Conservation (phyloP, 2,113 vertebrate genomes). For the Xyliphius kryptos region DNA sequence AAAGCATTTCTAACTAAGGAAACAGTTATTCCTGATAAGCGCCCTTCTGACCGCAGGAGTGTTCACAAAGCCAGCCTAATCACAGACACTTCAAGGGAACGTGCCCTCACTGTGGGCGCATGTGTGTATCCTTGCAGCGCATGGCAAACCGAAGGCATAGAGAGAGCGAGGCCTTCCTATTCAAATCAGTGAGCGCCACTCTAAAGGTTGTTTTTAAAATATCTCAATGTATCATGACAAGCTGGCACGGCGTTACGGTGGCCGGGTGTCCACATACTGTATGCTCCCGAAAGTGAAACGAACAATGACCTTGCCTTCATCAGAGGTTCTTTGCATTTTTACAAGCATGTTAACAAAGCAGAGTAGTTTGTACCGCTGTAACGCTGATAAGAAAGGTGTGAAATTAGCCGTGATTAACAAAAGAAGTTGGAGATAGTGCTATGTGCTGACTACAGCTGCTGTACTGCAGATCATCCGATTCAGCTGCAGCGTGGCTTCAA, state of each 20-base stretch:
- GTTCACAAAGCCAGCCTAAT: slow-evolving; percentile 8
- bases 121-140: not conserved
- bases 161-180: too few species aligned
- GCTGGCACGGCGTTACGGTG: too few species aligned
- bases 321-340: not conserved
- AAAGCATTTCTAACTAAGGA: not conserved
- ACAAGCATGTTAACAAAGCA: slow-evolving; percentile 2
- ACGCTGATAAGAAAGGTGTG: not conserved
- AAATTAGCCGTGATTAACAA: not conserved
- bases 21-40: slow-evolving; percentile 1
- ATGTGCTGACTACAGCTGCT: not conserved
- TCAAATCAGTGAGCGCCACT: too few species aligned
- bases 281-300: too few species aligned
- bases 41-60: not conserved
- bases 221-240: too few species aligned
- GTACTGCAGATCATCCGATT: not conserved
- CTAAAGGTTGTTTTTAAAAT: too few species aligned
- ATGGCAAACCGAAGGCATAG: too few species aligned
- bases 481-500: not conserved
- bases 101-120: not conserved
- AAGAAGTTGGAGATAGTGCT: not conserved
- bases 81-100: slow-evolving; percentile 11
- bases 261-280: too few species aligned
- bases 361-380: not conserved
- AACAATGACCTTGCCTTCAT: not conserved